Percentiles rank a stretch among this genome's conserved stretches.
Evolutionary conservation across 2,113 vertebrate genomes (phyloP).

Genomic region (Oreotragus oreotragus): DNA sequence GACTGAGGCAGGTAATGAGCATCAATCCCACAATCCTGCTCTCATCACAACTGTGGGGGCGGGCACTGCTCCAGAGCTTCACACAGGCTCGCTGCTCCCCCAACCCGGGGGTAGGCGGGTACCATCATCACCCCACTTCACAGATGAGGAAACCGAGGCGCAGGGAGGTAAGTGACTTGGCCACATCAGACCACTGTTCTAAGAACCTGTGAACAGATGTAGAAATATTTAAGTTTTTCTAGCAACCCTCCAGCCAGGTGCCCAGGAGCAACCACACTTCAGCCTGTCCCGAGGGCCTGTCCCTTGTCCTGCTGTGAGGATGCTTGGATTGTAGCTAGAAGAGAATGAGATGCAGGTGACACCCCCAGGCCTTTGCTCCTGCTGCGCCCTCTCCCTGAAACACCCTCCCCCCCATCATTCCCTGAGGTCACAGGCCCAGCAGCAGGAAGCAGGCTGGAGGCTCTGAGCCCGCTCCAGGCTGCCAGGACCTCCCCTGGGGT

Average conservation of each 20-base stretch:
- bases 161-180: neutral
- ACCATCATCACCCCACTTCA: neutral
- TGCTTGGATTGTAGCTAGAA: rapidly evolving
- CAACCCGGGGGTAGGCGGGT: rapidly evolving
- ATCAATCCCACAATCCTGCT: rapidly evolving
- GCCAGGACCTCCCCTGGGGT: neutral
- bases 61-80: rapidly evolving
- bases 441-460: neutral
- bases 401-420: neutral
- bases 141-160: neutral
- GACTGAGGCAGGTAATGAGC: neutral
- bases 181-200: neutral
- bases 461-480: neutral
- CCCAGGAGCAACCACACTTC: neutral
- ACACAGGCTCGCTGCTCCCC: neutral
- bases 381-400: neutral
- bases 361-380: neutral
- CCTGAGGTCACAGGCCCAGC: neutral
- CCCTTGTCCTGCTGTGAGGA: neutral
- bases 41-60: neutral
- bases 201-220: neutral
- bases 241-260: rapidly evolving
- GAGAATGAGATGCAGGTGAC: rapidly evolving
- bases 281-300: neutral
- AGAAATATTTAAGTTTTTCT: neutral